Evolutionary conservation across 2,888 invertebrate genomes (phyloP).

Genomic region (Lithophane leautieri): DNA sequence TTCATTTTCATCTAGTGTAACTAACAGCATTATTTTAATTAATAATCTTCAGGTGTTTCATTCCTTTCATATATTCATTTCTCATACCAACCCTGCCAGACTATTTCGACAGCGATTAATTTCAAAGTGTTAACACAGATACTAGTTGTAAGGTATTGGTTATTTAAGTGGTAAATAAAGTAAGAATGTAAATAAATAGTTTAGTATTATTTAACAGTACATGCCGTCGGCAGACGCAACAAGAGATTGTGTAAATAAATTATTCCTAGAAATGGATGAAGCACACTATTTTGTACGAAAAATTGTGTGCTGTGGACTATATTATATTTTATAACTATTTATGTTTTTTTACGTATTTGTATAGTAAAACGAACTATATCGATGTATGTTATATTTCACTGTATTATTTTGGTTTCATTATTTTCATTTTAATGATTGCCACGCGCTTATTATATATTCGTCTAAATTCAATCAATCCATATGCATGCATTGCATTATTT

Average conservation of each 20-base stretch:
- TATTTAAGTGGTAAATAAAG: conserved; percentile 52
- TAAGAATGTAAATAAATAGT: conserved; percentile 66
- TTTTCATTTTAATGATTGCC: neutral
- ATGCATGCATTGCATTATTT: neutral
- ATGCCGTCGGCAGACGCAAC: conserved; percentile 43
- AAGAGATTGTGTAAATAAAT: conserved; percentile 30
- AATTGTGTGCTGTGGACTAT: neutral
- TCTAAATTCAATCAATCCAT: neutral
- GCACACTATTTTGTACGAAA: neutral
- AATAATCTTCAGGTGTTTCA: conserved; percentile 16
- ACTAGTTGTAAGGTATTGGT: conserved; percentile 66
- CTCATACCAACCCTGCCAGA: conserved; percentile 38
- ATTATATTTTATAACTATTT: neutral
- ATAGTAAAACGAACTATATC: neutral
- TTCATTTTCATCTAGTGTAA: conserved; percentile 26
- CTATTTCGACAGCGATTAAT: conserved; percentile 43
- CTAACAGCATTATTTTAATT: conserved; percentile 32
- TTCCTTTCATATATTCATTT: conserved; percentile 7
- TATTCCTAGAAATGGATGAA: conserved; percentile 31
- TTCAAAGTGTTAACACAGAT: conserved; percentile 42
- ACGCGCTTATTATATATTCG: neutral
- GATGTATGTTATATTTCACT: neutral
- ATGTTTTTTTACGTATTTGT: neutral
- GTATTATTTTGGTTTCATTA: neutral
- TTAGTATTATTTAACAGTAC: conserved; percentile 57